Percentiles rank a stretch among this genome's conserved stretches.
Evolutionary conservation across 2,113 vertebrate genomes (phyloP).

Genomic region (Hystrix cristata): DNA sequence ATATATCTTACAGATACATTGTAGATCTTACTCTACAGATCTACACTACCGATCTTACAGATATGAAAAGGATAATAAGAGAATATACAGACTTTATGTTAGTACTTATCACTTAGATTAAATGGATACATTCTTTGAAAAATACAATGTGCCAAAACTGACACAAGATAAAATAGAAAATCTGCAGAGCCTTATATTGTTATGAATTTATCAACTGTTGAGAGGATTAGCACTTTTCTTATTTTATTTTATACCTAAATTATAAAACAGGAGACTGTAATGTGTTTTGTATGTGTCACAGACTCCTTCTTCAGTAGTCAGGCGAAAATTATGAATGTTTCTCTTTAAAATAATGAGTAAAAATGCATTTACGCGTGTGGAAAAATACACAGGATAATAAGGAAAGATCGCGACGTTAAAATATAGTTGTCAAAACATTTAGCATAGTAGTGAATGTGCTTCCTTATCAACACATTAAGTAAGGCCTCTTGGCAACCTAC

Average conservation of each 20-base stretch:
- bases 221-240: background rate
- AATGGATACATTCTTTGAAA: background rate
- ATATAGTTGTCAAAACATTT: background rate
- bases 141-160: background rate
- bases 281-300: background rate
- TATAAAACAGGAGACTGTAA: background rate
- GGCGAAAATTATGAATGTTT: background rate
- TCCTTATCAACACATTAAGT: background rate
- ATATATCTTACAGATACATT: no score
- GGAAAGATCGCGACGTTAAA: background rate
- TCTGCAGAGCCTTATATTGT: background rate
- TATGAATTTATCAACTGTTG: background rate
- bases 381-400: background rate
- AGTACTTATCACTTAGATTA: background rate
- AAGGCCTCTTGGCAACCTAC: background rate
- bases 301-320: background rate
- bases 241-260: background rate
- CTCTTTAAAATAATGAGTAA: background rate
- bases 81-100: background rate
- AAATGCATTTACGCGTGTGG: background rate
- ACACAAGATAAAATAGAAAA: background rate
- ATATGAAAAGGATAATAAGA: background rate
- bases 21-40: no score
- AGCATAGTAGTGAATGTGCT: background rate
- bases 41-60: background rate